Base-by-base conservation (phyloP, 2,888 invertebrate species). In the Sicus ferrugineus region DNA sequence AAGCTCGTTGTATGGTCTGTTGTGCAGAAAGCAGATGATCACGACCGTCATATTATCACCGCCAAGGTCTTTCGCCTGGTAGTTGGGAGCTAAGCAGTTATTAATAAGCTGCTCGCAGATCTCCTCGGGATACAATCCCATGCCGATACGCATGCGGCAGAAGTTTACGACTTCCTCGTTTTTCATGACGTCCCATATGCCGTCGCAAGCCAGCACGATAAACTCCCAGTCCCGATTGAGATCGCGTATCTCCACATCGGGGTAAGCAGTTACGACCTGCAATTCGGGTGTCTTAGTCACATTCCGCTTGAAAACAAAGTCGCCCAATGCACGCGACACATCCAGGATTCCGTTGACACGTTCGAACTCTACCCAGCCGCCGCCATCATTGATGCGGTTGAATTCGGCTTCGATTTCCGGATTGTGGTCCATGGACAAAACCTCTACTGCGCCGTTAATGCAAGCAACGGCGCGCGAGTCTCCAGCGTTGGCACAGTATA, bases 1-100 rank as follows among this genome's bases (percentile, higher is more conserved):
- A 64, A 86, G 77, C 71, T 84, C 80, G 70, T 81, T 79, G 69
- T 84, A 86, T 34, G 84, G 78, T 73, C 83, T 83, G 76, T 83
- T 82, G 68, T 86, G n/a, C n/a, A n/a, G n/a, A n/a, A n/a, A n/a
- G n/a, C n/a, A n/a, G n/a, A n/a, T n/a, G n/a, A n/a, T n/a, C 42
- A 97, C 90, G 3, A 97, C 97, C 28, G 98, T 98, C 98, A 99
- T 99, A 87, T 99, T 99, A 87, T 99, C 98, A 86, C 98, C 97
- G 76, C 98, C 98, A 54, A 98, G 89, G 1, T 97, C 98, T 54
- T 95, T 96, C 90, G 98, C 96, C 79, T 96, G 93, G 80, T 95
- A 95, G 87, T 98, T 98, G 3, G 98, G 98, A 1, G 98, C 97
- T 67, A 99, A 88, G 85, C 98, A 99, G 73, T 93, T 90, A 78